Base-by-base conservation (phyloP, 2,113 vertebrate species). In the Suncus etruscus region DNA sequence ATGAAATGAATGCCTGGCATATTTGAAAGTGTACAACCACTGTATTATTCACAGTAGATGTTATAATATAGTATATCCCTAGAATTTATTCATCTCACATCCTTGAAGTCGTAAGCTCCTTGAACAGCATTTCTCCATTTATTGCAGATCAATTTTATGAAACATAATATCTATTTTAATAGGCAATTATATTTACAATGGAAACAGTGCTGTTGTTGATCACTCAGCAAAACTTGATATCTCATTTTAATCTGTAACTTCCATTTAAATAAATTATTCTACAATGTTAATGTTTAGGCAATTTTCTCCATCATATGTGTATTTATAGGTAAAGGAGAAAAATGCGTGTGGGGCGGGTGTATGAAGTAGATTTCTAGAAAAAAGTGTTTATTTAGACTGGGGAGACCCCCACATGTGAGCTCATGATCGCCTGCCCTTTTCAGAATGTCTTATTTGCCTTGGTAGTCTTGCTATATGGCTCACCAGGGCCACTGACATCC, bases 201-300 rank as follows among this genome's bases (percentile, higher is more conserved):
- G 58, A 85, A 90, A 50, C 5, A 89, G 68, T 39, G 8, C 48
- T 77, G 20, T 86, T 72, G 3, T 68, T 31, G 61, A 89, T 94
- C 78, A 50, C 7, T 70, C 1, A 70, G 27, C 70, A 50, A 51
- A 95, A 70, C 10, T 20, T 2, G 51, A 2, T 1, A 9, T 80
- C 48, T 86, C 18, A 80, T 81, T 95, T 92, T 78, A 85, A 83
- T 85, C 32, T 11, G 47, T 47, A 66, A 58, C 80, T 77, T 70
- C 0, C 6, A 47, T 29, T n/a, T 68, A 77, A 92, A 81, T 89
- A 54, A 12, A 61, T 61, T 39, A 75, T 85, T 77, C 39, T 32
- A 31, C 63, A 50, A 83, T 29, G 48, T 20, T 3, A 11, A 15
- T 63, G 39, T 39, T 76, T 68, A 31, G 22, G 54, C 63, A 58